These are phyloP conservation scores for Progne subis DNA, from an alignment of 2,113 vertebrate species.

Conservation along the genomic window DNA sequence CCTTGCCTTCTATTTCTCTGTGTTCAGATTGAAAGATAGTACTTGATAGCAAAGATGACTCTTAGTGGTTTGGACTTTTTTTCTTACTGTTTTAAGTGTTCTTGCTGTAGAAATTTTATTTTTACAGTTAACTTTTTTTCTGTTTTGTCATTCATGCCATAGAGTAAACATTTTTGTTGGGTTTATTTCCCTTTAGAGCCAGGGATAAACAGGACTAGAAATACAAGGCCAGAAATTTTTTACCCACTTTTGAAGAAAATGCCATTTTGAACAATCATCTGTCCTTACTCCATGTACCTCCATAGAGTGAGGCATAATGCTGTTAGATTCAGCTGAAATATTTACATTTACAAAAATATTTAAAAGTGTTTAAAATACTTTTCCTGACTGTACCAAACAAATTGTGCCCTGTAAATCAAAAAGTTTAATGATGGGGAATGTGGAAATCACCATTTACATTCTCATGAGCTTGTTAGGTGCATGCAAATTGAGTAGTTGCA, in stretches of 20 bases:
- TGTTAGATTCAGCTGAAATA: background rate
- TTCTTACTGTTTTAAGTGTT: background rate
- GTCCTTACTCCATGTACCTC: background rate
- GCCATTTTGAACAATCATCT: background rate
- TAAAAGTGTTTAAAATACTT: background rate
- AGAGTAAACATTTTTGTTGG: background rate
- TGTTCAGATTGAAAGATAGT: background rate
- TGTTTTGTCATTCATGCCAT: background rate
- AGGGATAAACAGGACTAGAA: background rate
- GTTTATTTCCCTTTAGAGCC: conserved; percentile 22
- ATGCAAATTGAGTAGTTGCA: background rate
- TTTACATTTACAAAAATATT: background rate
- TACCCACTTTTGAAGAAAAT: background rate
- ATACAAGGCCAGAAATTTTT: background rate
- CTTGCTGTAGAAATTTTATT: background rate
- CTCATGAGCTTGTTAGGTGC: background rate
- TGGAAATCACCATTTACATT: background rate
- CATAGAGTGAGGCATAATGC: background rate
- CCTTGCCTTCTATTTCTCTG: background rate
- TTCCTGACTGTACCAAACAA: background rate
- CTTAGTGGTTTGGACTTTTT: background rate
- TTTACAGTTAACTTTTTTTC: background rate
- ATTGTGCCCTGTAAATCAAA: background rate
- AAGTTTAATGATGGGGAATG: background rate
- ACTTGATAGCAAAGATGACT: background rate